phyloP scores from a whole-genome alignment of 2,113 vertebrate genomes.

The Synchiropus splendidus region DNA sequence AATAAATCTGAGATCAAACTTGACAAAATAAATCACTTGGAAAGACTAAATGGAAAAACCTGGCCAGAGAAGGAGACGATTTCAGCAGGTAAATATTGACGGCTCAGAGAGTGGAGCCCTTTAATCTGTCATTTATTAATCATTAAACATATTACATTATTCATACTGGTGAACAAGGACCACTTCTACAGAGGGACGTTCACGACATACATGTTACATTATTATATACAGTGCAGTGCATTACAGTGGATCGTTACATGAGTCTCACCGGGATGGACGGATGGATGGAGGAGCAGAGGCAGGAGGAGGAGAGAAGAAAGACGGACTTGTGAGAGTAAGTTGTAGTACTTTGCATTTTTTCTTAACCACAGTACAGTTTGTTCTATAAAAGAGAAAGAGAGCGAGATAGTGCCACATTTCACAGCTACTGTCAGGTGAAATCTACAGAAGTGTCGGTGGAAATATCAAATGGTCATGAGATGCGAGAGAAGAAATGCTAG shows the following conservation, averaged over 20 bases:
- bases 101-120: conserved; percentile 63
- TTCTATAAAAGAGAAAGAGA: conserved; percentile 65
- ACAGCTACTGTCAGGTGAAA: conserved; percentile 65
- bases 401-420: conserved; percentile 62
- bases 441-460: conserved; percentile 55
- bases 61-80: conserved; percentile 8
- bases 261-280: conserved; percentile 47
- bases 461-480: conserved; percentile 56
- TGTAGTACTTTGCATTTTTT: conserved; percentile 42
- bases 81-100: conserved; percentile 36
- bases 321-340: conserved; percentile 49
- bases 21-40: too few relatives aligned
- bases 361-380: conserved; percentile 60
- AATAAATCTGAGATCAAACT: too few relatives aligned
- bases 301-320: conserved; percentile 19
- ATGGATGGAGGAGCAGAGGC: conserved; percentile 14
- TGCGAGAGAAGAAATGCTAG: conserved; percentile 65
- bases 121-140: conserved; percentile 68
- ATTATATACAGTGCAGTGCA: conserved; percentile 70
- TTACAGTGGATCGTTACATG: conserved; percentile 64
- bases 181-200: conserved; percentile 68
- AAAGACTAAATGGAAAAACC: too few relatives aligned
- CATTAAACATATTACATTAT: conserved; percentile 68
- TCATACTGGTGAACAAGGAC: conserved; percentile 68
- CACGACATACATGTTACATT: conserved; percentile 69